Evolutionary conservation across 2,113 vertebrate genomes (phyloP).

Genomic region (Echinops telfairi): DNA sequence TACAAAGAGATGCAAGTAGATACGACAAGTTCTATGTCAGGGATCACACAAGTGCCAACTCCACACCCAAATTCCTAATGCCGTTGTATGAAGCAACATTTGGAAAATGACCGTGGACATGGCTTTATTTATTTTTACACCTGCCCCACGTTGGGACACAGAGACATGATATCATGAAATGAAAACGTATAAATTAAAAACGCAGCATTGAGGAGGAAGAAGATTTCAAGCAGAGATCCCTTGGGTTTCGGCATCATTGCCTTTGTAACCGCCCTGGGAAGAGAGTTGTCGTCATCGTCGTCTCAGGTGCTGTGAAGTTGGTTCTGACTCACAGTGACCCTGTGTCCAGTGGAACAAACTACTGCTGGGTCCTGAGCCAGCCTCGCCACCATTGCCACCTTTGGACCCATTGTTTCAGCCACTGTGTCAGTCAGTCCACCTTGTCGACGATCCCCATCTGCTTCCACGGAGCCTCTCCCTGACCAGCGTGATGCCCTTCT

Average conservation of each 20-base stretch:
- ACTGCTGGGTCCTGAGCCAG: no score
- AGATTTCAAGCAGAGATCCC: background rate
- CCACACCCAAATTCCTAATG: background rate
- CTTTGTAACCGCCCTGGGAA: background rate
- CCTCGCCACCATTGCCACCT: background rate
- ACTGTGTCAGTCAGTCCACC: background rate
- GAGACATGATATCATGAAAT: background rate
- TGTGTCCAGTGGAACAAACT: background rate
- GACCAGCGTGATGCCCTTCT: background rate
- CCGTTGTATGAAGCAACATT: background rate
- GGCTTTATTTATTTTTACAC: background rate
- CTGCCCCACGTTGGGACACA: background rate
- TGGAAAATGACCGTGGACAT: background rate
- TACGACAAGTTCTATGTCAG: background rate
- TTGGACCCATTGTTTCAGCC: background rate
- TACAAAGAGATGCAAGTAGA: constrained; percentile 18
- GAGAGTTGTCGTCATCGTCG: background rate
- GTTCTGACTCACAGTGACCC: background rate
- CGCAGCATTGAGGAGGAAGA: background rate
- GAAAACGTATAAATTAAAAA: background rate
- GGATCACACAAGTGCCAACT: background rate
- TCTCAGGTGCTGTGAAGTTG: background rate
- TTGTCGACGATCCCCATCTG: no score
- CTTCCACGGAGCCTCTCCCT: background rate
- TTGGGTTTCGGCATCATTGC: background rate